These are phyloP conservation scores for Mythimna ferrago DNA, from an alignment of 2,888 invertebrate genomes.

Conservation along the genomic window DNA sequence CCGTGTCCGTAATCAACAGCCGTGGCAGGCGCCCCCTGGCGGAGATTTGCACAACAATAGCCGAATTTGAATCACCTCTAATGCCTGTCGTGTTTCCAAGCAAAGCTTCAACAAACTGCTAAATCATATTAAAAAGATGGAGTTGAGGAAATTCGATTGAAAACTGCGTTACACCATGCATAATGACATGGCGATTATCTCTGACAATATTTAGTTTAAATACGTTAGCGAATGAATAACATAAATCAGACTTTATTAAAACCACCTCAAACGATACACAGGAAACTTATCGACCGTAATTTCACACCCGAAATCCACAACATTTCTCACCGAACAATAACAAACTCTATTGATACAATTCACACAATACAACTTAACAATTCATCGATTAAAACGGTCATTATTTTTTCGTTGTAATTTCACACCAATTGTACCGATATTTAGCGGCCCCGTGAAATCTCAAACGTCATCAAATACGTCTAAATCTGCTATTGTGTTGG, in stretches of 20 bases:
- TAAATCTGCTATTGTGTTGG: constrained; percentile 80
- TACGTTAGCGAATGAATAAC: neutral
- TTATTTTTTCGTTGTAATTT: constrained; percentile 79
- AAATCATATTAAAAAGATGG: constrained; percentile 55
- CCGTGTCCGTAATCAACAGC: constrained; percentile 55
- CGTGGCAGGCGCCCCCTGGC: constrained; percentile 57
- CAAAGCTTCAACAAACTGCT: constrained; percentile 44
- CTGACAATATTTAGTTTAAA: neutral
- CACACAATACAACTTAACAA: constrained; percentile 66
- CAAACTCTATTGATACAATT: constrained; percentile 62
- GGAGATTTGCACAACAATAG: constrained; percentile 75
- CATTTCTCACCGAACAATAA: constrained; percentile 49
- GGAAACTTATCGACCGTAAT: constrained; percentile 26
- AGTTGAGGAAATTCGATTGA: constrained; percentile 16
- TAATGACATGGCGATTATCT: constrained; percentile 17
- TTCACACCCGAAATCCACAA: constrained; percentile 53
- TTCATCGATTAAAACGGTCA: constrained; percentile 75
- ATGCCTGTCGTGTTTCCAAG: constrained; percentile 62
- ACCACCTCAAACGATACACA: constrained; percentile 14
- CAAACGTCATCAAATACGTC: constrained; percentile 81
- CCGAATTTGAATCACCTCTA: constrained; percentile 68
- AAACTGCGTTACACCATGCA: neutral
- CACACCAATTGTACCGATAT: constrained; percentile 80
- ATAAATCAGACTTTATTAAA: constrained; percentile 5
- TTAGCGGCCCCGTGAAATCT: constrained; percentile 79